Base-by-base conservation (phyloP, 1,140 invertebrate genomes). In the Venturia canescens region DNA sequence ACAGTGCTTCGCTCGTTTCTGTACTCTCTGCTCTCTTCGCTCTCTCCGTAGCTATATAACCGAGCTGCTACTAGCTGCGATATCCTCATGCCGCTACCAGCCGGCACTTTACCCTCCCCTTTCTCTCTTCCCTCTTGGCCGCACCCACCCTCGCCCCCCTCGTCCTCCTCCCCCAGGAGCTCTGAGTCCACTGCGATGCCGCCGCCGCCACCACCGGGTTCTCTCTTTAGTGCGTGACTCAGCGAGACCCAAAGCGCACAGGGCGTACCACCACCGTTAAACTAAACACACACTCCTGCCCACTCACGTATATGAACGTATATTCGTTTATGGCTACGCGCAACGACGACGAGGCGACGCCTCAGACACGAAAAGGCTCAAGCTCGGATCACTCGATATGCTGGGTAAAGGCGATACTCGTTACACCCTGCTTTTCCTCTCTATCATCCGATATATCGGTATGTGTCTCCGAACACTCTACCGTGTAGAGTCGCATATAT, bases 151-250 rank as follows among this genome's bases (percentile, higher is more conserved):
- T n/a, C 34, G 23, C 34, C 53, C 72, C 23, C 76, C 67, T 76
- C 60, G 27, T 60, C 60, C 44, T 15, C 29, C 50, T 70, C 34
- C 63, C 78, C 27, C 29, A 27, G 18, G 63, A 44, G 66, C 29
- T 29, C n/a, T 9, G 57, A 53, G 34, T 48, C 70, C 60, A 77
- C 29, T 31, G 53, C 48, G 67, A 29, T 70, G 71, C 23, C 67
- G 69, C 80, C 75, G 71, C 23, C 67, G 69, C 80, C 75, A 57
- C 79, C 57, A 53, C 67, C 77, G 57, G 80, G 48, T 78, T 81
- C 78, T 85, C 78, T 85, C 79, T 81, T 71, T 79, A 50, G 83
- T 86, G 87, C 86, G 86, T 89, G 87, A 87, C 88, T 87, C 84
- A 84, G 80, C 74, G 29, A 80, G 66, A 74, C 48, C 83, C 75